Evolutionary conservation across 1,140 invertebrate species (phyloP).

Genomic region (Centruroides sculpturatus): DNA sequence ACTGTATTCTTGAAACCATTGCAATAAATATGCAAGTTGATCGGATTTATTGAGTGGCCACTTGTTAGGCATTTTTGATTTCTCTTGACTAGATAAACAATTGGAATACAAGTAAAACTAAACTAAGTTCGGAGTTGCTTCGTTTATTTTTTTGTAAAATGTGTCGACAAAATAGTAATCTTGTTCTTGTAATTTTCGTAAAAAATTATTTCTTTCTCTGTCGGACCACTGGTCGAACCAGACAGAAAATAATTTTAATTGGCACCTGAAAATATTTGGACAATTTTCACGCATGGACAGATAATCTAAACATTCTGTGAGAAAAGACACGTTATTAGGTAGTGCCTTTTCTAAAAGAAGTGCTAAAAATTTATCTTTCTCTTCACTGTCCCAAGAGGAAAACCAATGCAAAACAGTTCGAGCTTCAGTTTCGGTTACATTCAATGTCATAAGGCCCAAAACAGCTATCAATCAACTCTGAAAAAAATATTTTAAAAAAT

Average conservation of each 20-base stretch:
- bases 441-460: conserved; percentile 1
- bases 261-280: conserved; percentile 6
- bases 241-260: conserved; percentile 6
- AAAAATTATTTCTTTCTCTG: conserved; percentile 2
- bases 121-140: not conserved
- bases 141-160: not conserved
- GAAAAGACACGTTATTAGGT: not conserved
- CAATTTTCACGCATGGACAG: not conserved
- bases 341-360: not conserved
- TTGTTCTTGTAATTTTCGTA: conserved; percentile 4
- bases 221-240: conserved; percentile 10
- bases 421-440: conserved; percentile 1
- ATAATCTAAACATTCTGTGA: not conserved
- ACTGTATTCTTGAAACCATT: conserved; percentile 82
- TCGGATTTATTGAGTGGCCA: conserved; percentile 14
- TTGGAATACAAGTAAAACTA: not conserved
- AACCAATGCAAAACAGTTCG: conserved; percentile 4
- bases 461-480: too few species aligned
- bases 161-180: not conserved
- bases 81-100: not conserved
- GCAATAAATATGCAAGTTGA: conserved; percentile 54
- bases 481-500: too few species aligned
- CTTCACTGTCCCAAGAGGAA: not conserved
- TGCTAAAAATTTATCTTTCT: conserved; percentile 2
- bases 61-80: conserved; percentile 10